These are phyloP conservation scores for Diplolepis rosae DNA, from an alignment of 2,888 invertebrate genomes.

Conservation along the genomic window DNA sequence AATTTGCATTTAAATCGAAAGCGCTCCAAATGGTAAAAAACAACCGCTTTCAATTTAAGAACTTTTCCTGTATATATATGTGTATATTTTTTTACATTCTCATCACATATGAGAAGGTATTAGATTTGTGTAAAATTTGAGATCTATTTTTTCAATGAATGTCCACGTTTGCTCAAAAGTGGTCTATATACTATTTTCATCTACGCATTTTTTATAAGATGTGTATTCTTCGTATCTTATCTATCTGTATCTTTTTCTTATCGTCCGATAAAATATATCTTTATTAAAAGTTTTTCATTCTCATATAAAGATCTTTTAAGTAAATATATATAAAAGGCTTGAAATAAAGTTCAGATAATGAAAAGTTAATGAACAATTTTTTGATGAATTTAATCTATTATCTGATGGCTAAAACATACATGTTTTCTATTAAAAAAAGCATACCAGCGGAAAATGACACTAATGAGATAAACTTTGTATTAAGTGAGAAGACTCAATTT, in stretches of 20 bases:
- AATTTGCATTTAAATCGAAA: conserved; percentile 28
- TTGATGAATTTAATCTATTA: neutral
- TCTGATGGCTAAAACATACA: neutral
- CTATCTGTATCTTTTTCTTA: too few species aligned
- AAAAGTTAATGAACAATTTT: neutral
- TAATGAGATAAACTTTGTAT: neutral
- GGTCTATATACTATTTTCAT: too few species aligned
- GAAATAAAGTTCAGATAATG: too few species aligned
- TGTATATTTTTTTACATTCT: neutral
- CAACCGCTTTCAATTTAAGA: neutral
- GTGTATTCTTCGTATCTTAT: too few species aligned
- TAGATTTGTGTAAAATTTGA: neutral
- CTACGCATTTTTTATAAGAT: too few species aligned
- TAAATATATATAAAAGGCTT: too few species aligned
- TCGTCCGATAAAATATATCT: too few species aligned
- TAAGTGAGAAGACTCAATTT: neutral
- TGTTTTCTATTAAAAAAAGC: neutral
- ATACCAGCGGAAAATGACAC: neutral
- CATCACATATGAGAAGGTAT: neutral
- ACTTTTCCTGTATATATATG: neutral
- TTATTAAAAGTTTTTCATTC: too few species aligned
- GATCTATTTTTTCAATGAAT: neutral
- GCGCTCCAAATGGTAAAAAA: neutral
- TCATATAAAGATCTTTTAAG: too few species aligned
- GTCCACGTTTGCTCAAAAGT: neutral